These are phyloP conservation scores for Neogobius melanostomus DNA, from an alignment of 2,113 vertebrate genomes.

Conservation along the genomic window DNA sequence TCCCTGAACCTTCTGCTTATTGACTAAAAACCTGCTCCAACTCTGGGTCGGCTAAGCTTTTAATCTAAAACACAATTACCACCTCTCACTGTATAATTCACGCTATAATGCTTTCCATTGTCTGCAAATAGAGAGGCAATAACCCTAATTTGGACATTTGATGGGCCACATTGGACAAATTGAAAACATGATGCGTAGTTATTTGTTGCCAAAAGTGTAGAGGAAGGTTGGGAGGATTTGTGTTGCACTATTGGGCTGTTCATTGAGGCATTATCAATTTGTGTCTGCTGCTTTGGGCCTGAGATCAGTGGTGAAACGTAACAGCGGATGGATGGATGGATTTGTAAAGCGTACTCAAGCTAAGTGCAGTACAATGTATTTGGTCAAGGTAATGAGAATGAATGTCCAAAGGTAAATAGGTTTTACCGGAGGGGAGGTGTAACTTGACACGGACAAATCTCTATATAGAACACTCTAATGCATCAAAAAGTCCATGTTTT, in stretches of 20 bases:
- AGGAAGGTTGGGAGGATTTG: background rate
- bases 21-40: conserved; percentile 39
- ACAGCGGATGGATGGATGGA: background rate
- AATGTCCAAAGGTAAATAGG: too few relatives aligned
- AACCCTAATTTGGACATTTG: conserved; percentile 36
- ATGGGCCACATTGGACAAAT: conserved; percentile 24
- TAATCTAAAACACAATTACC: conserved; percentile 67
- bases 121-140: conserved; percentile 6
- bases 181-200: conserved; percentile 13
- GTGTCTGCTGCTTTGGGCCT: background rate
- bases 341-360: background rate
- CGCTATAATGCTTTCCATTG: conserved; percentile 43
- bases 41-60: conserved; percentile 57
- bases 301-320: background rate
- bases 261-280: background rate
- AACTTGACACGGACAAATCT: background rate
- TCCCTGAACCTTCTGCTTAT: conserved; percentile 37
- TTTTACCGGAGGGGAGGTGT: background rate
- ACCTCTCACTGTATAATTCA: conserved; percentile 50
- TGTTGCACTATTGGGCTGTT: background rate
- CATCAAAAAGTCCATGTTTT: background rate
- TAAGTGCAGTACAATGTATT: background rate
- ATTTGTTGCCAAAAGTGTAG: conserved; percentile 15
- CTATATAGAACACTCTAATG: background rate
- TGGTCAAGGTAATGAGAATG: too few relatives aligned